phyloP scores from a whole-genome alignment of 2,113 vertebrate genomes.

The Chiloscyllium plagiosum region DNA sequence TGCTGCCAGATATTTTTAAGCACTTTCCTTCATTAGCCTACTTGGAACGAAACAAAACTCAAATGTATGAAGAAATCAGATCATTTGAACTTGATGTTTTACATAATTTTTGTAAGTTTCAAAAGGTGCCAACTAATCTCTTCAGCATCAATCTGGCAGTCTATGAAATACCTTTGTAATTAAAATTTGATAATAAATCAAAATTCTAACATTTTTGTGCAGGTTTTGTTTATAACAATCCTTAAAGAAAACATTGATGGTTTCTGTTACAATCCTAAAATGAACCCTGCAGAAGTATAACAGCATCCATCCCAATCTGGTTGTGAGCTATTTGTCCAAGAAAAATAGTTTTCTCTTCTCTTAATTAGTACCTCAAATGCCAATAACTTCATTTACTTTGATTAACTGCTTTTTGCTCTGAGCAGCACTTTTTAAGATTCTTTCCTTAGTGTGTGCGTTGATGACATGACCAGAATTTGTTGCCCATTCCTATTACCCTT shows the following conservation, averaged over 20 bases:
- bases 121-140: constrained; percentile 15
- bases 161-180: background rate
- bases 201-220: too few relatives aligned
- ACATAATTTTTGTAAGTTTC: background rate
- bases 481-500: background rate
- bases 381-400: background rate
- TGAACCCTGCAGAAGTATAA: background rate
- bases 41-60: constrained; percentile 8
- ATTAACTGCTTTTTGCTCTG: background rate
- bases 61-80: constrained; percentile 5
- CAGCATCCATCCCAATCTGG: background rate
- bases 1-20: constrained; percentile 30
- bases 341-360: background rate
- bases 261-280: background rate
- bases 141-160: constrained; percentile 1
- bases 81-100: constrained; percentile 21
- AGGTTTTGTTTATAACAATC: background rate
- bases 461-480: background rate
- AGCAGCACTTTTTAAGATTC: background rate
- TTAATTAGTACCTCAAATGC: background rate
- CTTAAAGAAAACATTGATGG: background rate
- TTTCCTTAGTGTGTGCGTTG: background rate
- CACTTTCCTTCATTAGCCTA: constrained; percentile 23
- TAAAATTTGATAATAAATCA: background rate
- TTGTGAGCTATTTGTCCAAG: background rate